Evolutionary conservation across 1,140 invertebrate species (phyloP), one percentile per base, ranked within the genome.

Genomic region (Caerostris darwini): DNA sequence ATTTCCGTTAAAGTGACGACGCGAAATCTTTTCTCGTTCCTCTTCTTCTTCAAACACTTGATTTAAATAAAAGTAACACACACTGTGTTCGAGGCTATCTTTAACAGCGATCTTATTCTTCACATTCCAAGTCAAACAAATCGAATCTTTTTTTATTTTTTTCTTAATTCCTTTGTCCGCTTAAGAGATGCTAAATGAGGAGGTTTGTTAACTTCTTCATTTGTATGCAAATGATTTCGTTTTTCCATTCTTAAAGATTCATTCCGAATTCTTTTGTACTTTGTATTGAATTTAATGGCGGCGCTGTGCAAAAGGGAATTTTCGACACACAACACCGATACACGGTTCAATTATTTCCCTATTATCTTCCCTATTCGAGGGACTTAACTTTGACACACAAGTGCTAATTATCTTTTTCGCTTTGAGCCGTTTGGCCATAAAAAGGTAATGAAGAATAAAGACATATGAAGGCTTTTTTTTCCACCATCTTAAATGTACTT

Each of bases 201-300:
- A 87, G 34, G 83, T 50, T 87, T 87, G 83, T 87, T 87, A 93
- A 87, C 59, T 53, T 71, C 92, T 53, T 93, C 92, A 93, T 93
- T 87, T 93, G 92, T 87, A 93, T 93, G 92, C 83, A 93, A 93
- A 93, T 93, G 82, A 87, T 87, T 92, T 69, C 17, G 53, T 93
- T 71, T 87, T 86, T 93, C 54, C 67, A 71, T 57, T n/a, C 61
- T 93, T 69, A 54, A 34, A 34, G 81, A 92, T 85, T 85, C 90
- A 85, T 85, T 92, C 57, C 59, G 57, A 83, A 83, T 92, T 92
- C 90, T 85, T 92, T 92, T 92, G 71, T 92, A 67, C 69, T 57
- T 19, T 50, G 87, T 54, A 81, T 77, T 58, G 61, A 54, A 90
- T 34, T 81, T 77, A 90, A 77, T 89, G 87, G 34, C 10, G 69